Percentiles rank a stretch among this genome's conserved stretches.
Conservation (phyloP, 2,888 invertebrate species). For the Abscondita cerata region DNA sequence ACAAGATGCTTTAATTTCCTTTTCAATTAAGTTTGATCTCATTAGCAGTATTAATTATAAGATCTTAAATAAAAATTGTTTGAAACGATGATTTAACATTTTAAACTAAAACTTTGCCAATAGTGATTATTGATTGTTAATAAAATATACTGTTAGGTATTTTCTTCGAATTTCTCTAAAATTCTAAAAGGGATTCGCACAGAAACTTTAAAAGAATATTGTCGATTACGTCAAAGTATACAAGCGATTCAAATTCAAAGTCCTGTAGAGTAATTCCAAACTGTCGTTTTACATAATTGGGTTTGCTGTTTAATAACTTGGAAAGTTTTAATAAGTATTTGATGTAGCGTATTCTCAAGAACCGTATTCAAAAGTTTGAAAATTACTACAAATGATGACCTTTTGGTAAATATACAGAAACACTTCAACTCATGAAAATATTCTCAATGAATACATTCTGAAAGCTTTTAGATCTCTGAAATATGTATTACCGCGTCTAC, state of each 20-base stretch:
- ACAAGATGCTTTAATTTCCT: constrained; percentile 11
- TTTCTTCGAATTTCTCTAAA: not conserved
- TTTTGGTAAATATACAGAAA: not conserved
- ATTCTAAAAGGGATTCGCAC: constrained; percentile 18
- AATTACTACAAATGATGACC: not conserved
- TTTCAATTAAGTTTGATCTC: constrained; percentile 10
- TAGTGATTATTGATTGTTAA: not conserved
- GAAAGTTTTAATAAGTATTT: constrained; percentile 31
- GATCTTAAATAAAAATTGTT: not conserved
- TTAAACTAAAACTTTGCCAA: not conserved
- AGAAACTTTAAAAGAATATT: constrained; percentile 23
- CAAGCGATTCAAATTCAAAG: constrained; percentile 22
- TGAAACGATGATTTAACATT: not conserved
- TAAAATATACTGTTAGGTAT: not conserved
- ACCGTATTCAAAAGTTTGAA: constrained; percentile 6
- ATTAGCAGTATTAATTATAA: constrained; percentile 11
- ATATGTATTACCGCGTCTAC: too few relatives aligned
- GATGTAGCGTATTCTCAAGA: constrained; percentile 16
- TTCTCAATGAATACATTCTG: too few relatives aligned
- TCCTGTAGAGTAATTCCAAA: constrained; percentile 26
- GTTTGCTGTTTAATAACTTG: constrained; percentile 27
- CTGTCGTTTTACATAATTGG: constrained; percentile 31
- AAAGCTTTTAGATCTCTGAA: too few relatives aligned
- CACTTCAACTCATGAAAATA: too few relatives aligned
- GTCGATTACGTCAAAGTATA: constrained; percentile 22